Evolutionary conservation across 2,797 vertebrate genomes (phyloP).

Genomic region (Neoniphon sammara): DNA sequence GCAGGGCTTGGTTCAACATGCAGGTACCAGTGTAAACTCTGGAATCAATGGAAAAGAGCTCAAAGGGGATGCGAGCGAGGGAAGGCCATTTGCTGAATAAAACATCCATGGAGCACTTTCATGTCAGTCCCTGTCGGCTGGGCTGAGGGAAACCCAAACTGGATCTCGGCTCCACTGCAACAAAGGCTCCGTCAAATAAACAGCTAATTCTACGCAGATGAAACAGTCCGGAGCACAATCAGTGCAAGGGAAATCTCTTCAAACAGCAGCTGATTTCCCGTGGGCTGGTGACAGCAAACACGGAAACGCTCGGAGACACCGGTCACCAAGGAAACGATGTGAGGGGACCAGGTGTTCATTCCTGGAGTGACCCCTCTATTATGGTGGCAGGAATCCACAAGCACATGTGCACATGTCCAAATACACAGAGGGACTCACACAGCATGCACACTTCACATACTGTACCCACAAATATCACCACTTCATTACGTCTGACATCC

Average conservation of each 20-base stretch:
- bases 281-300: conserved; percentile 45
- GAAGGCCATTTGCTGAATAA: conserved; percentile 65
- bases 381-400: conserved; percentile 24
- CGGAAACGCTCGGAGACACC: conserved; percentile 8
- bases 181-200: conserved; percentile 66
- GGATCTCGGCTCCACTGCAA: conserved; percentile 55
- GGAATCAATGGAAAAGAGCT: conserved; percentile 52
- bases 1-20: conserved; percentile 18
- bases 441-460: conserved; percentile 7
- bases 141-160: conserved; percentile 65
- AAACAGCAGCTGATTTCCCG: conserved; percentile 71
- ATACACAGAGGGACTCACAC: conserved; percentile 12
- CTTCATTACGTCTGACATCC: background rate
- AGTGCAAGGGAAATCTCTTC: conserved; percentile 60
- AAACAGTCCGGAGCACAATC: conserved; percentile 60
- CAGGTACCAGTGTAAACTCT: conserved; percentile 41
- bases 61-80: conserved; percentile 4
- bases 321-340: conserved; percentile 64
- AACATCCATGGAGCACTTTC: conserved; percentile 70
- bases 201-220: conserved; percentile 59
- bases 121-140: conserved; percentile 63
- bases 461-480: background rate
- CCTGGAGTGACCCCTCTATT: conserved; percentile 41
- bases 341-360: conserved; percentile 46
- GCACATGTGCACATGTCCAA: background rate